A percentile compares a stretch with the other conserved stretches of the same genome.
Evolutionary conservation across 2,113 vertebrate species (phyloP).

Genomic region (Ictalurus furcatus): DNA sequence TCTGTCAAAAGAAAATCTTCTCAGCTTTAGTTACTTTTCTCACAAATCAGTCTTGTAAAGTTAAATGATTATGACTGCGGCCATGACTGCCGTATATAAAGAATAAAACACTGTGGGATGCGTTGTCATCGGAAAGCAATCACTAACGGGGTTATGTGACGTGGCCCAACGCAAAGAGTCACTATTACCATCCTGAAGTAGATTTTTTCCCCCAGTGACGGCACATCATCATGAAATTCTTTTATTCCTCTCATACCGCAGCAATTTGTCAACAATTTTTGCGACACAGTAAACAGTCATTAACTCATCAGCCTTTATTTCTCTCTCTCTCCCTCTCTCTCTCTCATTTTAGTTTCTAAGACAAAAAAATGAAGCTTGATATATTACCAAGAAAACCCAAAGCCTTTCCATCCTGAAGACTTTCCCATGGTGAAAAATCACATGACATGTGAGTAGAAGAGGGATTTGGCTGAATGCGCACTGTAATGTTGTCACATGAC

Average conservation of each 20-base stretch:
- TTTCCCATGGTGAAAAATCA: neutral
- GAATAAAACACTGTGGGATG: neutral
- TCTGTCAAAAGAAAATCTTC: constrained; percentile 45
- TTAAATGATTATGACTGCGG: constrained; percentile 14
- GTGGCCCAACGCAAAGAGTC: neutral
- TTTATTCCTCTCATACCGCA: too few relatives aligned
- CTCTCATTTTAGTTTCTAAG: too few relatives aligned
- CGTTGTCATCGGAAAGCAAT: neutral
- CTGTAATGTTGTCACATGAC: too few relatives aligned
- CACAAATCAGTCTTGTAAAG: constrained; percentile 15
- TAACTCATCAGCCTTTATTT: neutral
- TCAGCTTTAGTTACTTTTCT: constrained; percentile 40
- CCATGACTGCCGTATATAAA: neutral
- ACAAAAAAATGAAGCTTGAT: neutral
- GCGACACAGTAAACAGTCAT: neutral
- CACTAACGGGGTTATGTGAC: neutral
- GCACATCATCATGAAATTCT: neutral
- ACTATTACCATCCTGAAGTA: neutral
- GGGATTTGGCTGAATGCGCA: too few relatives aligned
- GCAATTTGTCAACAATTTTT: neutral
- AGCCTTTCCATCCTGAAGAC: neutral
- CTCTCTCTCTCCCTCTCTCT: too few relatives aligned
- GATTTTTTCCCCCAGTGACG: neutral
- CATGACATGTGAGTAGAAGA: too few relatives aligned
- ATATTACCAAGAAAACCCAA: neutral